Percentiles rank a stretch among this genome's conserved stretches.
phyloP scores from a whole-genome alignment of 2,888 invertebrate genomes.

The Odontomyia ornata region DNA sequence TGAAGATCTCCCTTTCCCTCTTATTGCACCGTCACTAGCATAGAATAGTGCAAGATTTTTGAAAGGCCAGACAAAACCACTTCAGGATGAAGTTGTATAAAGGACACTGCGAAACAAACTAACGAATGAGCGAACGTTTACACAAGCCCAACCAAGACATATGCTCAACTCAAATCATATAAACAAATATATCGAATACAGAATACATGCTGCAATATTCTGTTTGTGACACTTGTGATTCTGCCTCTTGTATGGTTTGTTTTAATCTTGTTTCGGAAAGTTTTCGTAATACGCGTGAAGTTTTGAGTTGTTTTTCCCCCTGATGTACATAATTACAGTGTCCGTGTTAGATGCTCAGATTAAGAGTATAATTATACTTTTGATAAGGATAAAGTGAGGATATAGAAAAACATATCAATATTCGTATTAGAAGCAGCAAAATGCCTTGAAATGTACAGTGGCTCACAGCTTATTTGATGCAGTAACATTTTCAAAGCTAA shows the following conservation, averaged over 20 bases:
- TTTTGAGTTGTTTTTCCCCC: neutral
- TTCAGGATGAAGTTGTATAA: neutral
- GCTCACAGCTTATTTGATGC: too few relatives aligned
- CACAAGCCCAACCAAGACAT: neutral
- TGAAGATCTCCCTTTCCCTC: too few relatives aligned
- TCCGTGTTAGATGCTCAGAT: too few relatives aligned
- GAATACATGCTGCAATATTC: neutral
- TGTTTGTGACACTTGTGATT: slow-evolving; percentile 16
- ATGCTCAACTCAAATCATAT: neutral
- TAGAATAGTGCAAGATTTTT: too few relatives aligned
- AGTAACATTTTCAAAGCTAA: too few relatives aligned
- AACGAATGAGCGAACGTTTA: neutral
- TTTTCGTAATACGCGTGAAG: neutral
- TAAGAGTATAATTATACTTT: too few relatives aligned
- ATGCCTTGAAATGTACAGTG: too few relatives aligned
- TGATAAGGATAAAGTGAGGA: too few relatives aligned
- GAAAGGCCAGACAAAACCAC: neutral
- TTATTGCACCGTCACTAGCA: too few relatives aligned
- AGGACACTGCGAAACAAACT: neutral
- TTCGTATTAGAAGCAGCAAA: too few relatives aligned
- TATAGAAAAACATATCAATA: too few relatives aligned
- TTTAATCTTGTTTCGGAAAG: neutral
- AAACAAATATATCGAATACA: slow-evolving; percentile 7
- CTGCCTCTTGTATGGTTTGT: neutral
- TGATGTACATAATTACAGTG: too few relatives aligned